phyloP scores from a whole-genome alignment of 2,113 vertebrate species.

The Lepidothrix coronata region DNA sequence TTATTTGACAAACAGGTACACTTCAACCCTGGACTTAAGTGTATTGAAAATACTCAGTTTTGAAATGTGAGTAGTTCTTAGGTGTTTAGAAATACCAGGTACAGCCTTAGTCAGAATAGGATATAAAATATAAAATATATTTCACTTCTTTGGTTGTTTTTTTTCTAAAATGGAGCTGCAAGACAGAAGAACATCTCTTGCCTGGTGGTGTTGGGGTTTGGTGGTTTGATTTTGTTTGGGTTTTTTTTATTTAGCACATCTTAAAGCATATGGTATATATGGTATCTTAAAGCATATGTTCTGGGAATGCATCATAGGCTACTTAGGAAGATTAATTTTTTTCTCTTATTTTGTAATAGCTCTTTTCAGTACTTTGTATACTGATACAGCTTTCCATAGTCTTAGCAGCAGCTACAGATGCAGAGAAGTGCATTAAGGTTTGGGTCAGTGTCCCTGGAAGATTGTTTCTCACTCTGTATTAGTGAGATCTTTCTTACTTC shows the following conservation, averaged over 20 bases:
- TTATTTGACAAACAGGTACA: background rate
- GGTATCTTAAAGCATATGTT: background rate
- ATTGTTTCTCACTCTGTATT: background rate
- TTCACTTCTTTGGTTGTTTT: background rate
- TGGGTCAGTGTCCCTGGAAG: background rate
- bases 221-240: background rate
- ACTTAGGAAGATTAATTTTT: background rate
- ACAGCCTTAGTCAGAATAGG: fast-evolving
- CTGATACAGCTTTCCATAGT: background rate
- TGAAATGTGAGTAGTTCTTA: background rate
- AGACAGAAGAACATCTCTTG: background rate
- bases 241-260: fast-evolving
- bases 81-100: background rate
- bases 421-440: background rate
- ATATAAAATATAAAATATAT: background rate
- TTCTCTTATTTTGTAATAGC: background rate
- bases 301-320: background rate
- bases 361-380: background rate
- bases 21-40: background rate
- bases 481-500: background rate
- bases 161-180: background rate
- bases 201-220: background rate
- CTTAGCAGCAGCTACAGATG: background rate
- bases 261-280: background rate
- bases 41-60: background rate